Percentiles rank a stretch among this genome's conserved stretches.
These are phyloP conservation scores for Zygogramma bicolorata DNA, from an alignment of 2,888 invertebrate species.

Conservation along the genomic window DNA sequence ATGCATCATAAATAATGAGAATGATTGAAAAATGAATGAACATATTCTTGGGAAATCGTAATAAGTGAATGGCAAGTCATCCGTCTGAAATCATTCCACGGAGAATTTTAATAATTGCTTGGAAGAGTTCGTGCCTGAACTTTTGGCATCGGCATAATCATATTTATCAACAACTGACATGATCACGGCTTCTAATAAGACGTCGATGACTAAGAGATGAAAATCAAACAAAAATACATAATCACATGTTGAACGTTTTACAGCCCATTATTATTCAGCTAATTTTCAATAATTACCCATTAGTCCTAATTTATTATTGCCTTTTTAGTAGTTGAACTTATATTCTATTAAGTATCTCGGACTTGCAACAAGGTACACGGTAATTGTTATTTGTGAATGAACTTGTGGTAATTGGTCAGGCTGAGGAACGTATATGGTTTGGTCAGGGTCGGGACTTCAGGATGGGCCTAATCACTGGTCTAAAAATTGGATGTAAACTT, in stretches of 20 bases:
- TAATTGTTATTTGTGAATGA: conserved; percentile 38
- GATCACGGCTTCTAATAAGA: conserved; percentile 1
- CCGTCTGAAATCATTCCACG: background rate
- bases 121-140: background rate
- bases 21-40: background rate
- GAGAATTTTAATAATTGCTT: background rate
- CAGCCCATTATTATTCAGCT: conserved; percentile 37
- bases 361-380: conserved; percentile 33
- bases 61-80: background rate
- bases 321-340: conserved; percentile 37
- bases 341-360: conserved; percentile 35
- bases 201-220: conserved; percentile 4
- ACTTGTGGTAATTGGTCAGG: conserved; percentile 33
- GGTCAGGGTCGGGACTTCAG: conserved; percentile 29
- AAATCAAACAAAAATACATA: conserved; percentile 32
- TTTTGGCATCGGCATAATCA: background rate
- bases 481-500: conserved; percentile 12
- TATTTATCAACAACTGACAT: background rate
- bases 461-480: conserved; percentile 6
- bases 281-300: conserved; percentile 41
- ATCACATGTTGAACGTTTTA: conserved; percentile 31
- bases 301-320: conserved; percentile 40
- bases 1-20: background rate
- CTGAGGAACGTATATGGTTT: conserved; percentile 33
- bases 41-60: background rate